Conservation (phyloP, 2,113 vertebrate genomes). For the Progne subis region DNA sequence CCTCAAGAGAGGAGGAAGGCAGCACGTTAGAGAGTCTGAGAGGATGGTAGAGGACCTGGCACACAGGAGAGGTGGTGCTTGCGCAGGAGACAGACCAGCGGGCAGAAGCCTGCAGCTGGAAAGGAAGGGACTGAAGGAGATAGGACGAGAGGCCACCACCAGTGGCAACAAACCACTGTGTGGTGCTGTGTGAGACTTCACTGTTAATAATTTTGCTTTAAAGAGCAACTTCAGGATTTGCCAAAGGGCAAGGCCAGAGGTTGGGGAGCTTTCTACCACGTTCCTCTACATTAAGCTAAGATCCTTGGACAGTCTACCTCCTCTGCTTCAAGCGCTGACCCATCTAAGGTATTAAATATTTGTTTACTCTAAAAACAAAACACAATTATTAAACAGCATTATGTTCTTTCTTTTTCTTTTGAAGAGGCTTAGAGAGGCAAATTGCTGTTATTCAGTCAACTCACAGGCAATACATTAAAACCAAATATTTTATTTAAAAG, state of each 20-base stretch:
- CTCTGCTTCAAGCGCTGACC: not conserved
- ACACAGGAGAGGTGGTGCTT: not conserved
- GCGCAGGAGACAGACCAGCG: fast-evolving
- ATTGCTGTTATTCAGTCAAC: not conserved
- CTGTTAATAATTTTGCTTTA: not conserved
- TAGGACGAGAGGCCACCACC: not conserved
- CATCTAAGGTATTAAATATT: not conserved
- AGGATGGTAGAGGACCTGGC: not conserved
- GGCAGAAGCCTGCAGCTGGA: not conserved
- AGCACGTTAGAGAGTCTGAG: fast-evolving
- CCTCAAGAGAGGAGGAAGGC: not conserved
- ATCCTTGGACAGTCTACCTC: not conserved
- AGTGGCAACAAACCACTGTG: not conserved
- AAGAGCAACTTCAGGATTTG: not conserved
- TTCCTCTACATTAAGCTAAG: not conserved
- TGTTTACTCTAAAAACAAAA: not conserved
- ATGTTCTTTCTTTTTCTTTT: not conserved
- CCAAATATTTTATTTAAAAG: not conserved
- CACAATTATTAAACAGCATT: not conserved
- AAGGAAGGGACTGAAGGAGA: not conserved
- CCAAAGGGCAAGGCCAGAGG: not conserved
- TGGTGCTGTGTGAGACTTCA: not conserved
- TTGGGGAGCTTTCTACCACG: fast-evolving
- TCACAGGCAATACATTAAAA: not conserved
- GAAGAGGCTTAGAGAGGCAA: not conserved